A percentile compares a stretch with the other conserved stretches of the same genome.
phyloP scores from a whole-genome alignment of 1,140 invertebrate species.

The Heliconius himera region DNA sequence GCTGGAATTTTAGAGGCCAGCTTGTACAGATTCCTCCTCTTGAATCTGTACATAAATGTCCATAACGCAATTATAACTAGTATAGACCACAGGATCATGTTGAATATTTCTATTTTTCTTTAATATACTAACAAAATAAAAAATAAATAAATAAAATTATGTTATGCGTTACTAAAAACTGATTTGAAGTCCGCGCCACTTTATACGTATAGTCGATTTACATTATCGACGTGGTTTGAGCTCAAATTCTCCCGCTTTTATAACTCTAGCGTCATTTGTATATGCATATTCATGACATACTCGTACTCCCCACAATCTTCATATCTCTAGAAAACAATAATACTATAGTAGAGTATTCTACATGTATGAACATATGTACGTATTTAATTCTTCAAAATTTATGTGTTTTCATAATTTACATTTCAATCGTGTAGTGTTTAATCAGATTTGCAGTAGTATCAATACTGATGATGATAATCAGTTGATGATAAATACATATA shows the following conservation, averaged over 20 bases:
- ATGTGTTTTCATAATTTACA: no score
- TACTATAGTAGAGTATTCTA: neutral
- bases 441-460: neutral
- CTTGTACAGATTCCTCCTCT: constrained; percentile 57
- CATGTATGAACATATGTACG: neutral
- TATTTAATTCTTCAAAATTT: neutral
- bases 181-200: neutral
- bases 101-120: neutral
- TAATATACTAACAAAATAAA: neutral
- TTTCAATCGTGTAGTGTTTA: neutral
- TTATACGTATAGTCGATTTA: neutral
- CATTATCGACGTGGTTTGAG: constrained; percentile 18
- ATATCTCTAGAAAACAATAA: constrained; percentile 26
- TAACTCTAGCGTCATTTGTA: constrained; percentile 26
- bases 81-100: constrained; percentile 55
- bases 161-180: neutral
- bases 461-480: neutral
- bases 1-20: constrained; percentile 49
- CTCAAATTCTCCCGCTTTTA: constrained; percentile 44
- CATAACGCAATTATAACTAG: constrained; percentile 48
- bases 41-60: constrained; percentile 50
- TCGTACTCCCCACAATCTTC: constrained; percentile 42
- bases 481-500: no score
- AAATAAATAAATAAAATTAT: neutral
- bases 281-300: neutral